phyloP scores from a whole-genome alignment of 2,888 invertebrate species.

The Andricus curvator region DNA sequence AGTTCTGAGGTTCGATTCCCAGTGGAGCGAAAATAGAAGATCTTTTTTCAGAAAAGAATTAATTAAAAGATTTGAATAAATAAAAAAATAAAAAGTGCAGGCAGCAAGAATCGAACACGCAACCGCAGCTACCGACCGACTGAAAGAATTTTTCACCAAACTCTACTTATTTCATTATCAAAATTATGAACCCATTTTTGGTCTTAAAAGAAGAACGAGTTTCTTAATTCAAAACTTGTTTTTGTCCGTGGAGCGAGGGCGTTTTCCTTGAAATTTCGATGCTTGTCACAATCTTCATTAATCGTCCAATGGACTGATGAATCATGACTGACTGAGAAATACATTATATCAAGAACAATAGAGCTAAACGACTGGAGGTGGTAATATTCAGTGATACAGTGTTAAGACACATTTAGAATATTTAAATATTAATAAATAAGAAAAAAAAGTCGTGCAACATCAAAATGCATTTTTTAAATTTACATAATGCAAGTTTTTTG shows the following conservation, averaged over 20 bases:
- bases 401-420: constrained; percentile 1
- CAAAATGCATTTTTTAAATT: constrained; percentile 25
- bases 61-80: too few species aligned
- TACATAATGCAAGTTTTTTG: constrained; percentile 13
- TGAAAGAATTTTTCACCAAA: too few species aligned
- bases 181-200: too few species aligned
- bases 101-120: too few species aligned
- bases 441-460: constrained; percentile 36
- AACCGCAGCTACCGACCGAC: too few species aligned
- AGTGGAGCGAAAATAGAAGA: too few species aligned
- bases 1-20: too few species aligned
- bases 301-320: background rate
- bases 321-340: constrained; percentile 25
- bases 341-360: constrained; percentile 16
- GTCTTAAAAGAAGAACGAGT: too few species aligned
- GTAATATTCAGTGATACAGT: background rate
- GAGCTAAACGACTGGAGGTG: background rate
- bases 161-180: too few species aligned
- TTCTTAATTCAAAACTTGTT: too few species aligned
- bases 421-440: background rate
- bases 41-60: too few species aligned
- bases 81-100: too few species aligned
- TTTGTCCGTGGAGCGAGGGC: background rate
- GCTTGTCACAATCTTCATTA: background rate
- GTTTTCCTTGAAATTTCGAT: background rate